A percentile compares a stretch with the other conserved stretches of the same genome.
Conservation (phyloP, 1,140 invertebrate species). For the Drosophila gunungcola region DNA sequence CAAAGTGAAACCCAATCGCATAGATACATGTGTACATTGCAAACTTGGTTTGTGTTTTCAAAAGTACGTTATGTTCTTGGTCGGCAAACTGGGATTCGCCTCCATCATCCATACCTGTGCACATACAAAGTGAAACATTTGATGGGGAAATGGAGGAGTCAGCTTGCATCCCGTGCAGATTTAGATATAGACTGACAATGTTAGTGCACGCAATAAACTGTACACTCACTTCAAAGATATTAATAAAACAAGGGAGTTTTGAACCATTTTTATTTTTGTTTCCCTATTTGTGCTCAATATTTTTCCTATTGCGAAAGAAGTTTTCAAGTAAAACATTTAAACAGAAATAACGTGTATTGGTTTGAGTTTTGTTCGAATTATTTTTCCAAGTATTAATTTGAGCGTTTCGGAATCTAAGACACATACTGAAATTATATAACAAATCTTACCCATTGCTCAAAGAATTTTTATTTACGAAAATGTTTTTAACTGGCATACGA, state of each 20-base stretch:
- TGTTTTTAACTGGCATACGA: too few species aligned
- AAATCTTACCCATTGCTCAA: too few species aligned
- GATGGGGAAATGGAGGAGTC: slow-evolving; percentile 1
- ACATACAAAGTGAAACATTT: slow-evolving; percentile 22
- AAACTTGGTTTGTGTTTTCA: slow-evolving; percentile 14
- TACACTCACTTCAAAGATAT: neutral
- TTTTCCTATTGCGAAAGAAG: too few species aligned
- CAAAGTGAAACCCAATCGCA: slow-evolving; percentile 38
- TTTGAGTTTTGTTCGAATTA: too few species aligned
- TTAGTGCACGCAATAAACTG: slow-evolving; percentile 4
- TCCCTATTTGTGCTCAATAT: too few species aligned
- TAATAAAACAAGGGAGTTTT: neutral
- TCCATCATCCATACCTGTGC: neutral
- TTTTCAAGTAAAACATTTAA: too few species aligned
- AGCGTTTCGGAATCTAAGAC: too few species aligned
- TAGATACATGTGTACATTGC: slow-evolving; percentile 23
- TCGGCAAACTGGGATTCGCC: neutral
- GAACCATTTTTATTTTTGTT: neutral
- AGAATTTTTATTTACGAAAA: too few species aligned
- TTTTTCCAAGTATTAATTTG: too few species aligned
- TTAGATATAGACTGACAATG: neutral
- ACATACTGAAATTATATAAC: too few species aligned
- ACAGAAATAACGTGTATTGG: too few species aligned
- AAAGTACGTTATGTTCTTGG: slow-evolving; percentile 22
- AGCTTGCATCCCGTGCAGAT: neutral